A percentile compares a stretch with the other conserved stretches of the same genome.
These are phyloP conservation scores for Calliphora vomitoria DNA, from an alignment of 2,888 invertebrate species.

Conservation along the genomic window DNA sequence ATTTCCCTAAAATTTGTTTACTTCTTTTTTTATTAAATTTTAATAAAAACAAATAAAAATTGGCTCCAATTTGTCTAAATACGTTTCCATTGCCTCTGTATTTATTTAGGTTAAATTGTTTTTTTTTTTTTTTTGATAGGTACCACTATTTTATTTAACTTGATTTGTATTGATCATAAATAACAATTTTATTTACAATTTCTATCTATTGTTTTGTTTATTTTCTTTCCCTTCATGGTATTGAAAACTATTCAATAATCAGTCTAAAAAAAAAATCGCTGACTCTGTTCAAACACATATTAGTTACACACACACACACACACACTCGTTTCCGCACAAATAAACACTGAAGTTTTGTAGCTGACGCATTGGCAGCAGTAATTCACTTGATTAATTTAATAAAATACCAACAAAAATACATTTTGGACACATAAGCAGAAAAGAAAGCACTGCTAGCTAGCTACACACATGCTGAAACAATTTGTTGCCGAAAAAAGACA, in stretches of 20 bases:
- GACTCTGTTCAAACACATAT: conserved; percentile 39
- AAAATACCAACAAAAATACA: conserved; percentile 24
- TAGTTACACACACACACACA: no score
- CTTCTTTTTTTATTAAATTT: not conserved
- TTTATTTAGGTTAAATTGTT: conserved; percentile 29
- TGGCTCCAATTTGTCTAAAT: conserved; percentile 14
- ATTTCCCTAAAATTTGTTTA: no score
- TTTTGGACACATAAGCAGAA: conserved; percentile 42
- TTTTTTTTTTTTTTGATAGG: not conserved
- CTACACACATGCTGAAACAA: conserved; percentile 1
- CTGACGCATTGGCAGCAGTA: conserved; percentile 42
- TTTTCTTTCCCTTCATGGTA: conserved; percentile 9
- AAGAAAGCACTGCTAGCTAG: not conserved
- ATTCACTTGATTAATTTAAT: conserved; percentile 69
- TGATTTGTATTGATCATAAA: conserved; percentile 58
- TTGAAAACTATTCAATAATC: conserved; percentile 57
- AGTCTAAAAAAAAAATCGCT: conserved; percentile 50
- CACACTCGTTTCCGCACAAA: conserved; percentile 41
- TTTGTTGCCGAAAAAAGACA: conserved; percentile 39
- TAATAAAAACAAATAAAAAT: not conserved
- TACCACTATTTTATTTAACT: conserved; percentile 28
- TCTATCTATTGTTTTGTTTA: conserved; percentile 25
- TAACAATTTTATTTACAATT: conserved; percentile 36
- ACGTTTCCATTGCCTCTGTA: not conserved
- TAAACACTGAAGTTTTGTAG: conserved; percentile 49